Evolutionary conservation across 2,888 invertebrate species (phyloP), one percentile per base, ranked within the genome.

Genomic region (Eilema caniola): DNA sequence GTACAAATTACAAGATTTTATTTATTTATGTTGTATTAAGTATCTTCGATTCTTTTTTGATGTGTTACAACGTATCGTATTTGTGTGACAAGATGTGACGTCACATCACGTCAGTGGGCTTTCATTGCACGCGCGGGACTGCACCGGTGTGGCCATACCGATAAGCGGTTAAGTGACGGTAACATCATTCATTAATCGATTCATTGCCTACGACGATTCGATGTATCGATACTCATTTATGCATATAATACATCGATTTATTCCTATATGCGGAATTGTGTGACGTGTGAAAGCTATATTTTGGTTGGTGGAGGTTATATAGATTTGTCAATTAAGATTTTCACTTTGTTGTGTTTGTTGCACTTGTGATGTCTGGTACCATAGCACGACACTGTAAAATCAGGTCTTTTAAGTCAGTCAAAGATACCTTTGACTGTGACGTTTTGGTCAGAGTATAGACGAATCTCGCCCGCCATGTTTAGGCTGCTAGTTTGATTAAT

Each of bases 101-200:
- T 79, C 73, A 70, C 64, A 72, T 81, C 77, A 84, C 83, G 85
- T 85, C 70, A 83, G 82, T 86, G 84, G 89, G 91, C 87, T 90
- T 91, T 81, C 84, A 87, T 86, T 88, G 86, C 91, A 89, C 89
- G 85, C 86, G 82, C 80, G 88, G 89, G 86, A 83, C 80, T 84
- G 85, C 88, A 84, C 81, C 77, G 87, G 88, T 88, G 76, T 82
- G 84, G 86, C 78, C 83, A 84, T 86, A 79, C 80, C 83, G 81
- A 76, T 74, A 72, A 81, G 86, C 89, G 89, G 88, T 90, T 88
- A 82, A 91, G 91, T 88, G 91, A 91, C 88, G 88, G 89, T 86
- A 72, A 86, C 81, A 78, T 78, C 75, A 78, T 83, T 78, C 83
- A 80, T 85, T 81, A 75, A 77, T 75, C 79, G 73, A 78, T 74